Evolutionary conservation across 1,140 invertebrate species (phyloP), one percentile per base, ranked within the genome.

Genomic region (Coptotermes formosanus): DNA sequence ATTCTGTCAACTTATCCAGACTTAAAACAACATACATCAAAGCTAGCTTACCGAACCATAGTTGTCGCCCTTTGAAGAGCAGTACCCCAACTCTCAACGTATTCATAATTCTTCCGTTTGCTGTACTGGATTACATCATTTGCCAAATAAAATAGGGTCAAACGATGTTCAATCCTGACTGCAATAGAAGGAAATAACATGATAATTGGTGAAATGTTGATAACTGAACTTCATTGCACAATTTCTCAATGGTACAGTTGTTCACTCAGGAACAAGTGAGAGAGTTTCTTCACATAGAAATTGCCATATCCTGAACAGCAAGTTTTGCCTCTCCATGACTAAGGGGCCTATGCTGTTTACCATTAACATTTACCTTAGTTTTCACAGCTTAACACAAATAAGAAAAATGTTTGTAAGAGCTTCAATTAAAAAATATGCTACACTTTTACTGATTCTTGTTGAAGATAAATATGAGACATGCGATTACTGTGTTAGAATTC

Each of bases 51-150:
- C 96, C 96, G 93, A 87, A 98, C 97, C 93, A 98, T 94, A 38
- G 96, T 95, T 21, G 96, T 97, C 12, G 97, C 97, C 89, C 97
- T 95, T 91, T 97, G 97, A 44, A 99, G 92, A 87, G 97, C 96
- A 43, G 95, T 95, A 45, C 96, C 97, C 95, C 98, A 99, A 88
- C 96, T 96, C 87, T 97, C 96, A 0, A 97, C 96, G 91, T 97
- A 97, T 87, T 96, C 95, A 89, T 95, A 95, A 88, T 96, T 96
- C 91, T 98, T 98, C 87, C 96, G 93, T 89, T 98, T 98, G 87
- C 97, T 97, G 89, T 98, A 98, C 90, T 99, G 98, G 89, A 98
- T 97, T 43, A 99, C 97, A 94, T 99, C 98, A 92, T 99, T 99
- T 38, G 97, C 97, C 89, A 99, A 92, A 91, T 99, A 98, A 91